phyloP scores from a whole-genome alignment of 2,113 vertebrate species.

The Amazona vittata region DNA sequence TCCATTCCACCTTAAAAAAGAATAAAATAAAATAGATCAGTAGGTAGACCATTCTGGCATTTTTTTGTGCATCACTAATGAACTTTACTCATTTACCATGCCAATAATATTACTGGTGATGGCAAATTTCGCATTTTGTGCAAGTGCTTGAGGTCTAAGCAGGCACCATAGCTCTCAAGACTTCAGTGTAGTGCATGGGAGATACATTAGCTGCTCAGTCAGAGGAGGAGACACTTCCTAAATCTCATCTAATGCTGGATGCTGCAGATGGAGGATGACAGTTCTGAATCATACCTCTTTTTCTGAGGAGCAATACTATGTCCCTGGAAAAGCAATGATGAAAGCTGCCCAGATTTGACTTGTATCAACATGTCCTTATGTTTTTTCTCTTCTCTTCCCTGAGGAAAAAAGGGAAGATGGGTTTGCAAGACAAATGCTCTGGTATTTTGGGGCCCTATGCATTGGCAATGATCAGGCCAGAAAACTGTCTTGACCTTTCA shows the following conservation, averaged over 20 bases:
- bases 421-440: not conserved
- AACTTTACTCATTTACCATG: not conserved
- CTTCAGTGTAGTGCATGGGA: not conserved
- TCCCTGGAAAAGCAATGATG: not conserved
- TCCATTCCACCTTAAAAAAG: not conserved
- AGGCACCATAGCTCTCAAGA: not conserved
- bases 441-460: not conserved
- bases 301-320: not conserved
- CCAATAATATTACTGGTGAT: not conserved
- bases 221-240: not conserved
- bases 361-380: not conserved
- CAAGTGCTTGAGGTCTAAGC: not conserved
- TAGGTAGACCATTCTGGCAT: not conserved
- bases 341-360: not conserved
- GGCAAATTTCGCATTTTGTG: not conserved
- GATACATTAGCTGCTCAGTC: not conserved
- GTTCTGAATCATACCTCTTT: not conserved
- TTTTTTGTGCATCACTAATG: not conserved
- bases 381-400: not conserved
- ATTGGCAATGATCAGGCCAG: not conserved
- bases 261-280: not conserved
- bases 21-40: not conserved
- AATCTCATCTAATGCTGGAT: not conserved
- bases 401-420: not conserved
- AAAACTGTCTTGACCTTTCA: not conserved